Evolutionary conservation across 2,797 vertebrate species (phyloP).

Genomic region (Hoplostethus mediterraneus): DNA sequence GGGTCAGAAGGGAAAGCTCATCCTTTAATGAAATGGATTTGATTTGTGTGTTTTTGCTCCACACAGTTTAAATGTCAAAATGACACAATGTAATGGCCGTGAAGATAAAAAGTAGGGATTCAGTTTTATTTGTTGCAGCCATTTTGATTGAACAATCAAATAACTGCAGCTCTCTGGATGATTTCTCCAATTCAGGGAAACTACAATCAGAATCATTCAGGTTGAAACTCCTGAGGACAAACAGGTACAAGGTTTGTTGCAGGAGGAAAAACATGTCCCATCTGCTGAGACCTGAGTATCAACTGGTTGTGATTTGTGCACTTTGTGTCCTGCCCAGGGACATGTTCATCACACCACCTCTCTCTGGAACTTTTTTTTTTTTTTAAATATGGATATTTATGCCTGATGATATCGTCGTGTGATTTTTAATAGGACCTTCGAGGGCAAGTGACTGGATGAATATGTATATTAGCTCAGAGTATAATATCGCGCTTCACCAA

Average conservation of each 20-base stretch:
- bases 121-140: too few species aligned
- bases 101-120: too few species aligned
- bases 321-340: background rate
- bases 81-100: too few species aligned
- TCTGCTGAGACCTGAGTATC: background rate
- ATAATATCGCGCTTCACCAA: constrained; percentile 72
- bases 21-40: constrained; percentile 36
- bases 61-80: too few species aligned
- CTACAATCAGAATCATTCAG: too few species aligned
- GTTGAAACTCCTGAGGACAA: too few species aligned
- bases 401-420: constrained; percentile 45
- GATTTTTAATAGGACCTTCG: constrained; percentile 54
- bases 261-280: background rate
- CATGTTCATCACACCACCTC: constrained; percentile 18
- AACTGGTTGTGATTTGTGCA: background rate
- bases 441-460: constrained; percentile 60
- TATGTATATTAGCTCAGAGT: constrained; percentile 71
- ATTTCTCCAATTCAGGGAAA: too few species aligned
- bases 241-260: too few species aligned
- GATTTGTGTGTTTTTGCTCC: background rate
- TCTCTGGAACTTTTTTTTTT: background rate
- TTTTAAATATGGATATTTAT: constrained; percentile 57
- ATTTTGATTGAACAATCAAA: too few species aligned
- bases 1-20: constrained; percentile 38
- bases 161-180: too few species aligned